A percentile compares a stretch with the other conserved stretches of the same genome.
phyloP scores from a whole-genome alignment of 2,797 vertebrate species.

The Oceanodroma leucorhoa region DNA sequence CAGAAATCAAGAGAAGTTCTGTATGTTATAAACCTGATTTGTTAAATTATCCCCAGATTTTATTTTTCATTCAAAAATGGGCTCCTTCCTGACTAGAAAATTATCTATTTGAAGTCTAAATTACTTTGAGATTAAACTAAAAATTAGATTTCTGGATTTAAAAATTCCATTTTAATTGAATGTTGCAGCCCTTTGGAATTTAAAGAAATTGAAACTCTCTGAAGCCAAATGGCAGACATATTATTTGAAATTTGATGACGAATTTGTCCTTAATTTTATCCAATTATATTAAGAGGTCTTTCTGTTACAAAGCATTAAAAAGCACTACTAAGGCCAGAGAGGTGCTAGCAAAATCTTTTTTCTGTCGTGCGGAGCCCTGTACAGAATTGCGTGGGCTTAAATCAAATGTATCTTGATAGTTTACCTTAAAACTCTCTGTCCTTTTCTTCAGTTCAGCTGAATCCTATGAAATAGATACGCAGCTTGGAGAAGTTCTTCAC shows the following conservation, averaged over 20 bases:
- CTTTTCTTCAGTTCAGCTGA: constrained; percentile 65
- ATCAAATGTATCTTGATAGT: constrained; percentile 58
- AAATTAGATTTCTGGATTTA: constrained; percentile 5
- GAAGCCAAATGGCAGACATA: constrained; percentile 14
- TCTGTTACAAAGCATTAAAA: constrained; percentile 26
- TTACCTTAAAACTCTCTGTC: constrained; percentile 70
- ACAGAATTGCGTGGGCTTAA: constrained; percentile 51
- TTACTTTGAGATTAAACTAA: not conserved
- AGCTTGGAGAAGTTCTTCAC: constrained; percentile 71
- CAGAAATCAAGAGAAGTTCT: not conserved
- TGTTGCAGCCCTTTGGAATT: not conserved
- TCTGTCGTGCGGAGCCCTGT: not conserved
- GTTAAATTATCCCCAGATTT: not conserved
- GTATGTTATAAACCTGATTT: not conserved
- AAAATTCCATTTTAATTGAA: constrained; percentile 5
- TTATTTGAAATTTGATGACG: constrained; percentile 27
- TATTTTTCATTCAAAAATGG: not conserved
- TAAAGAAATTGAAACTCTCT: not conserved
- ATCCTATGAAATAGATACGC: constrained; percentile 68
- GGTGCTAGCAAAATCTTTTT: not conserved
- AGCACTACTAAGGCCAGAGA: constrained; percentile 23
- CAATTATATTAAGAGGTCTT: constrained; percentile 12
- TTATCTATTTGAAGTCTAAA: constrained; percentile 11
- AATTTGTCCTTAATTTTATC: constrained; percentile 22
- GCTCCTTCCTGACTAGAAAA: constrained; percentile 1